A percentile compares a stretch with the other conserved stretches of the same genome.
Conservation (phyloP, 1,140 invertebrate genomes). For the Heterodera carotae region DNA sequence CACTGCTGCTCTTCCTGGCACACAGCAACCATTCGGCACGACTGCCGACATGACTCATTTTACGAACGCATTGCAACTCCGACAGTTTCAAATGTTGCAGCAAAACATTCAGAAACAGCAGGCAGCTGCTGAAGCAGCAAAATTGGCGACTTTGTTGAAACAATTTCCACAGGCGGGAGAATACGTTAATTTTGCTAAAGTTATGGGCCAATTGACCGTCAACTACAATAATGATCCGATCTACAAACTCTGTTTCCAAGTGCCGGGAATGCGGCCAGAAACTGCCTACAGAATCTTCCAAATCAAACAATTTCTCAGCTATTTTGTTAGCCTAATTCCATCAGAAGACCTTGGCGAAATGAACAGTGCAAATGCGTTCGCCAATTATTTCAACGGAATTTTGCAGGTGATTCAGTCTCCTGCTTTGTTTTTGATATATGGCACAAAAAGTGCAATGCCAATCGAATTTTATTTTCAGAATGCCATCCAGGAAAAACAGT, state of each 20-base stretch:
- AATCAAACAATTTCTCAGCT: constrained; percentile 23
- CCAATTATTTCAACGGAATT: constrained; percentile 11
- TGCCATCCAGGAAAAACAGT: constrained; percentile 3
- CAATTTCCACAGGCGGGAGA: too few relatives aligned
- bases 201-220: neutral
- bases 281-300: constrained; percentile 14
- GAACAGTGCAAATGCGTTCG: constrained; percentile 23
- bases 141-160: neutral
- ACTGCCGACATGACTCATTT: neutral
- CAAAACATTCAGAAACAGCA: constrained; percentile 15
- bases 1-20: neutral
- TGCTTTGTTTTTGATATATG: too few relatives aligned
- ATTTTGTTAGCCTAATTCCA: constrained; percentile 18
- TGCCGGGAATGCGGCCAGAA: constrained; percentile 23
- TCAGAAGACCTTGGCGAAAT: constrained; percentile 10
- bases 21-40: neutral
- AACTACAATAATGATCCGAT: neutral
- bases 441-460: too few relatives aligned
- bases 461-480: neutral
- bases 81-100: constrained; percentile 5
- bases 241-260: constrained; percentile 8
- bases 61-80: neutral
- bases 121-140: neutral
- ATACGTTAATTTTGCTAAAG: constrained; percentile 3
- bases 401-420: too few relatives aligned